Evolutionary conservation across 1,140 invertebrate species (phyloP).

Genomic region (Cecropterus lyciades): DNA sequence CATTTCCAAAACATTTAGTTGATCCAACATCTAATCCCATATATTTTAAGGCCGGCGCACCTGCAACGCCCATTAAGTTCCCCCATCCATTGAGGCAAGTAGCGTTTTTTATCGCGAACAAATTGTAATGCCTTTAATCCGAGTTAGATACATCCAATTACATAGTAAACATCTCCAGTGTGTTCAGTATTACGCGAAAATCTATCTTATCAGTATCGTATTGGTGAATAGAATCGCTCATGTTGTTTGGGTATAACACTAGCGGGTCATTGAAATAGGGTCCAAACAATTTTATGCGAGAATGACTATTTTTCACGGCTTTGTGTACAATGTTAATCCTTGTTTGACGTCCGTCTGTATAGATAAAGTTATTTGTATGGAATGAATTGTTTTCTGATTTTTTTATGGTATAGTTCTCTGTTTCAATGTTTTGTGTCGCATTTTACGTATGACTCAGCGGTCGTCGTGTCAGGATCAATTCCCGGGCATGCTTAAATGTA

Average conservation of each 20-base stretch:
- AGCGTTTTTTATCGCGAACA: conserved; percentile 75
- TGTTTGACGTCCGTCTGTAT: conserved; percentile 74
- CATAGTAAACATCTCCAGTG: conserved; percentile 61
- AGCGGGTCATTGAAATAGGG: conserved; percentile 55
- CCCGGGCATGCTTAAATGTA: too few species aligned
- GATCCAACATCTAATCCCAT: conserved; percentile 54
- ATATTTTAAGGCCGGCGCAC: conserved; percentile 66
- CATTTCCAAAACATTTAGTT: conserved; percentile 40
- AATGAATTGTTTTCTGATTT: conserved; percentile 51
- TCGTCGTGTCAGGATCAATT: too few species aligned
- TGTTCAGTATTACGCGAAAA: conserved; percentile 26
- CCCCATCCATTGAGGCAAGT: conserved; percentile 50
- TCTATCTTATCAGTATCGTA: conserved; percentile 18
- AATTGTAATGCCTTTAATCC: conserved; percentile 82
- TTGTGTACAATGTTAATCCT: conserved; percentile 73
- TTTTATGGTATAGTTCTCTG: too few species aligned
- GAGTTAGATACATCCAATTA: conserved; percentile 80
- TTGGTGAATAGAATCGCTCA: conserved; percentile 43
- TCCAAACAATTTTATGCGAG: conserved; percentile 57
- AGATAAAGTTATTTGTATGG: conserved; percentile 48
- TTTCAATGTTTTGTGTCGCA: background rate
- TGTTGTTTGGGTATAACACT: conserved; percentile 16
- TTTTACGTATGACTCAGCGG: too few species aligned
- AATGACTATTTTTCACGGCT: conserved; percentile 75
- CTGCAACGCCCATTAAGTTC: conserved; percentile 64